Evolutionary conservation across 2,113 vertebrate species (phyloP), one percentile per base, ranked within the genome.

Genomic region (Barnardius zonarius): DNA sequence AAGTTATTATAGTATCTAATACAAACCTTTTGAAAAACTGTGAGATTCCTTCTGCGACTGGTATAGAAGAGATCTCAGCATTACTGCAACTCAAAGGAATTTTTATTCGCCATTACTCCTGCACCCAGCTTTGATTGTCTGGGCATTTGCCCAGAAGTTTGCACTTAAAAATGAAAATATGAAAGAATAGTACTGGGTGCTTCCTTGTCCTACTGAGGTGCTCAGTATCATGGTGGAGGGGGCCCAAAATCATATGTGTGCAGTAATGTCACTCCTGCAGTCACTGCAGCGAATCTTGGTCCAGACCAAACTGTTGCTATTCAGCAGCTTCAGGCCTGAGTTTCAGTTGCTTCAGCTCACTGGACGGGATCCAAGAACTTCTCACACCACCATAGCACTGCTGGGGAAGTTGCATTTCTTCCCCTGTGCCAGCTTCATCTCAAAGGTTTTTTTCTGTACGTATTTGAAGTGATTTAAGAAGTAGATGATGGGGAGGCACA

Each of bases 391-490:
- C 73, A 72, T 59, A 92, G 72, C 52, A 93, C 77, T 94, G 80
- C 93, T 68, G 39, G 75, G 49, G 88, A 94, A 88, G 57, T 57
- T 79, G 48, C 77, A 86, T 62, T 81, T 89, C 74, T 84, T 86
- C 31, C 80, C 48, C n/a, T 41, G 31, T 82, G 80, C 81, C 83
- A 93, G 77, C 57, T 95, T 89, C 84, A 93, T 91, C 86, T 92
- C 83, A 93, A 81, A 86, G 35, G 6, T 33, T 79, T 95, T 80
- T 52, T 78, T 64, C 81, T 86, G 83, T 73, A 73, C 95, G 69
- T 69, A 64, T 90, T 82, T 92, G 33, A 66, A 87, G 62, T 72
- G 59, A 89, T 92, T 97, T 92, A 87, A 95, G 51, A 74, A 86
- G 82, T 14, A 69, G 66, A 91, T 84, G 92, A 84, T 1, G 9